phyloP scores from a whole-genome alignment of 2,113 vertebrate species.

The Burhinus bistriatus region DNA sequence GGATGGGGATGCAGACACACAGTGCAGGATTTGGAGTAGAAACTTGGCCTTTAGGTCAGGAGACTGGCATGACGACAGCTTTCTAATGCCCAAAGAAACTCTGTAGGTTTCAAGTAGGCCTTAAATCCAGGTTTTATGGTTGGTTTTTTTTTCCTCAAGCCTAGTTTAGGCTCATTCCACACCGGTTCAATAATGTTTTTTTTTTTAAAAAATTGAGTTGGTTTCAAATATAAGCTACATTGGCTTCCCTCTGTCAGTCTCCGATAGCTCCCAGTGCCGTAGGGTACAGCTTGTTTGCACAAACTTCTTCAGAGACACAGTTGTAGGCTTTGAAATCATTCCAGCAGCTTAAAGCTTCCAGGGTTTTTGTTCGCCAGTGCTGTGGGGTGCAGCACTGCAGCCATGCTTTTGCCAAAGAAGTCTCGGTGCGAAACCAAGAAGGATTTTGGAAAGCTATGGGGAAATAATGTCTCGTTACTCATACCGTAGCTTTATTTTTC shows the following conservation, averaged over 20 bases:
- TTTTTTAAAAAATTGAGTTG: background rate
- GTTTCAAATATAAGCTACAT: background rate
- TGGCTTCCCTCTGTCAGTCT: background rate
- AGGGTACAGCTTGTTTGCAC: accelerated
- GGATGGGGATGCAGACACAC: too few species aligned
- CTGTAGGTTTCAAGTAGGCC: too few species aligned
- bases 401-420: slow-evolving; percentile 15
- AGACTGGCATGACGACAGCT: too few species aligned
- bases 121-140: too few species aligned
- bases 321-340: background rate
- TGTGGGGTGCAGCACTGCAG: background rate
- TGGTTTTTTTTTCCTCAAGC: background rate
- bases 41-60: too few species aligned
- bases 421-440: background rate
- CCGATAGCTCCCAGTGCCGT: accelerated
- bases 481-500: background rate
- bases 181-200: background rate
- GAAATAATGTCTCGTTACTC: background rate
- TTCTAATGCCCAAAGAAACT: too few species aligned
- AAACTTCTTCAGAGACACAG: background rate
- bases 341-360: background rate
- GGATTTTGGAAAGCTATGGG: background rate
- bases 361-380: background rate
- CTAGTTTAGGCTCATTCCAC: background rate
- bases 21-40: too few species aligned